Evolutionary conservation across 1,140 invertebrate genomes (phyloP).

Genomic region (Dendrolimus punctatus): DNA sequence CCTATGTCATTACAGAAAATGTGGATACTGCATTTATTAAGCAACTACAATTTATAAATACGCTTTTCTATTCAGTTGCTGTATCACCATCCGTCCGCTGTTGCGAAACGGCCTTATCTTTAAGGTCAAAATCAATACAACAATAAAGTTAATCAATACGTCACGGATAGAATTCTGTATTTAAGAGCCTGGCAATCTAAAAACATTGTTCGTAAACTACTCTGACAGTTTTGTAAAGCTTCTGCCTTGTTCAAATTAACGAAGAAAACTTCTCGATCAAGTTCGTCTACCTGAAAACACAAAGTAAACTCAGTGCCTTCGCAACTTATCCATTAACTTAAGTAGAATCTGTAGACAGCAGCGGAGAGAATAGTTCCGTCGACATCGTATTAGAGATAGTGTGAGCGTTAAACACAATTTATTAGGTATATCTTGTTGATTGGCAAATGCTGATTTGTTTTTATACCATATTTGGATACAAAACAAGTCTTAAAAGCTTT

Average conservation of each 20-base stretch:
- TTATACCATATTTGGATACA: background rate
- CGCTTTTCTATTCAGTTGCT: no score
- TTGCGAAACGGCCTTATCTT: no score
- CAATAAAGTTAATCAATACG: background rate
- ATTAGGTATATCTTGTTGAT: constrained; percentile 37
- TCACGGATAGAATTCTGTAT: background rate
- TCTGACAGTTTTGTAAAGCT: constrained; percentile 56
- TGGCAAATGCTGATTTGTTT: constrained; percentile 8
- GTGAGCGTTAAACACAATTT: constrained; percentile 53
- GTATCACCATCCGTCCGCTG: no score
- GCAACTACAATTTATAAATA: no score
- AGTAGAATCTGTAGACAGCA: constrained; percentile 70
- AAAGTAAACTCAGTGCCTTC: constrained; percentile 67
- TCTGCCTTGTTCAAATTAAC: constrained; percentile 67
- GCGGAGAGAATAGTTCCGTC: constrained; percentile 45
- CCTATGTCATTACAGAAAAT: no score
- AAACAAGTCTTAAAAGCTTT: no score
- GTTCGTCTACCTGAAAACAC: constrained; percentile 68
- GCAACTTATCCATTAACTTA: constrained; percentile 71
- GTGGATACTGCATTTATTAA: no score
- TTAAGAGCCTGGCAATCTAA: constrained; percentile 15
- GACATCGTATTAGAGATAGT: constrained; percentile 38
- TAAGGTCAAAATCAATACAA: no score
- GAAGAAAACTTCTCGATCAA: constrained; percentile 67
- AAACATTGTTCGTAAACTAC: constrained; percentile 33